Evolutionary conservation across 2,113 vertebrate species (phyloP), one percentile per base, ranked within the genome.

Genomic region (Holacanthus passer): DNA sequence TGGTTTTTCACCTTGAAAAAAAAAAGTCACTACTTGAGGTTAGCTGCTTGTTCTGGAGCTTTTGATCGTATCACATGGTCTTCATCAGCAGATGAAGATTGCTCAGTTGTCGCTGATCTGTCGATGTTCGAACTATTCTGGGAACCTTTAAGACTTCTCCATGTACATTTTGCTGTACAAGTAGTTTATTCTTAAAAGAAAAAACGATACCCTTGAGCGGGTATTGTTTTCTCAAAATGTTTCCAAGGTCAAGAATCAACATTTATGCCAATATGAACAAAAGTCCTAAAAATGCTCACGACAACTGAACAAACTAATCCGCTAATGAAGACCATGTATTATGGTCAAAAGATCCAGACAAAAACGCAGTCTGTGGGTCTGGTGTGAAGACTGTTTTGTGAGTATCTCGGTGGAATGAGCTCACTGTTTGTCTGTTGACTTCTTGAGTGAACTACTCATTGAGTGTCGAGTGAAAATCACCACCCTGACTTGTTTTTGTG

Each of bases 261-360:
- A 19, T 27, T 55, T 29, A 19, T 2, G 4, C 14, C 4, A 41
- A 19, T 11, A 58, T 10, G n/a, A n/a, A n/a, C n/a, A n/a, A n/a
- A 53, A 24, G 14, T 47, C 24, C 20, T 48, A 32, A 11, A 66
- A 66, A 7, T 27, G 37, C 12, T 10, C 19, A 62, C 68, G 62
- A 56, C 20, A 53, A 22, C 47, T 27, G 64, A 56, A 45, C 22
- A 45, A 76, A 70, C 47, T 35, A 47, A 73, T 69, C 6, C n/a
- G 35, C n/a, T 29, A 39, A 43, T 55, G 56, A 82, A 53, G 56
- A 53, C 55, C 59, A 73, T 58, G 39, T n/a, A 22, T 75, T 56
- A 20, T 55, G 11, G 55, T 56, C 1, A 0, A 81, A 78, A 79
- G 55, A 32, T 67, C n/a, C 31, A 58, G 27, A 52, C 59, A 50